Percentiles rank a stretch among this genome's conserved stretches.
phyloP scores from a whole-genome alignment of 2,113 vertebrate species.

The Clarias macrocephalus region DNA sequence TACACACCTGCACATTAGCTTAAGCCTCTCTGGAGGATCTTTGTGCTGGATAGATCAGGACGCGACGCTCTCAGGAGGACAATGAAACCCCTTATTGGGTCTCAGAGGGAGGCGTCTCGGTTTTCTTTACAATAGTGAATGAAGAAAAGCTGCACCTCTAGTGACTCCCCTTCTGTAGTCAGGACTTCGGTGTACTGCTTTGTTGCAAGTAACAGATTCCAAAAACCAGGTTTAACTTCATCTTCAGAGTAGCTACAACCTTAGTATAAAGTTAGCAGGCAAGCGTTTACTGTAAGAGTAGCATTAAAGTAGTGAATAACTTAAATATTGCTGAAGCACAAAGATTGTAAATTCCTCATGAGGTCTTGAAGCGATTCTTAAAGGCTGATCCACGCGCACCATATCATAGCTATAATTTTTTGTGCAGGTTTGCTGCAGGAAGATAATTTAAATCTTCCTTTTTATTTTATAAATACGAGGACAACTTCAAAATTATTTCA shows the following conservation, averaged over 20 bases:
- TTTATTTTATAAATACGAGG: no score
- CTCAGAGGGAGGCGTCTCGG: constrained; percentile 7
- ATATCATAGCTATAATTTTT: background rate
- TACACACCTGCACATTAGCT: constrained; percentile 43
- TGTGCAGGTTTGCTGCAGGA: no score
- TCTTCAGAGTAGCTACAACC: background rate
- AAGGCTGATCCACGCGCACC: background rate
- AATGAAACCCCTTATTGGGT: constrained; percentile 37
- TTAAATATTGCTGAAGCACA: background rate
- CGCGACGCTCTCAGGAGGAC: constrained; percentile 26
- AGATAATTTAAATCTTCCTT: no score
- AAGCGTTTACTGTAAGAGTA: background rate
- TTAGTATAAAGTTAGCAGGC: background rate
- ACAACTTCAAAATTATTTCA: no score
- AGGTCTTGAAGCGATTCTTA: background rate
- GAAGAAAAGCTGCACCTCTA: background rate
- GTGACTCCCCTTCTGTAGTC: background rate
- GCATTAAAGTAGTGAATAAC: background rate
- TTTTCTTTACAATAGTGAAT: background rate
- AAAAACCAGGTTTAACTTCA: background rate
- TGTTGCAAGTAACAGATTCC: background rate
- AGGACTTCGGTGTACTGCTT: background rate
- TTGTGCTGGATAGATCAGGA: constrained; percentile 40
- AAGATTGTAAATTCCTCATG: background rate
- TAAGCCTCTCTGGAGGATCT: constrained; percentile 26